phyloP scores from a whole-genome alignment of 2,888 invertebrate species.

The Xanthorhoe designata region DNA sequence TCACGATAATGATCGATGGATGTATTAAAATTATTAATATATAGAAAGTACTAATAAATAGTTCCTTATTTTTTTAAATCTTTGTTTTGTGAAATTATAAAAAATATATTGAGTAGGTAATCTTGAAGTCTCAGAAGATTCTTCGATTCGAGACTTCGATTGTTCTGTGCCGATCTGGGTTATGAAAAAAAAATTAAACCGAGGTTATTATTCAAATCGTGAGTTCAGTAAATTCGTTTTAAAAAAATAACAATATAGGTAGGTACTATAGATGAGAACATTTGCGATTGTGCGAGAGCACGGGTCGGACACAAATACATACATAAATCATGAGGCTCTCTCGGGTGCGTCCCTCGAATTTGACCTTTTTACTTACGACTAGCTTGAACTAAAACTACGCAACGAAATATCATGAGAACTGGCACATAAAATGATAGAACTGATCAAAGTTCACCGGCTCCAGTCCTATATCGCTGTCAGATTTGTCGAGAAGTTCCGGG shows the following conservation, averaged over 20 bases:
- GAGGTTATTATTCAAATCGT: conserved; percentile 35
- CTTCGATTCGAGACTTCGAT: no score
- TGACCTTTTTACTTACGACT: conserved; percentile 57
- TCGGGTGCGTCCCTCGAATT: conserved; percentile 59
- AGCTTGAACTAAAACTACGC: conserved; percentile 48
- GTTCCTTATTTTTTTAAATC: no score
- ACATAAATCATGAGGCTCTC: conserved; percentile 60
- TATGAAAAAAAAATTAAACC: conserved; percentile 1
- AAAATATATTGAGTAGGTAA: neutral
- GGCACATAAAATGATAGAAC: conserved; percentile 83
- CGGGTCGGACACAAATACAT: conserved; percentile 52
- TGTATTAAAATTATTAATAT: no score
- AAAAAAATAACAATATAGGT: conserved; percentile 44
- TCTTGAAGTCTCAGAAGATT: neutral
- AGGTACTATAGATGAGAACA: conserved; percentile 43
- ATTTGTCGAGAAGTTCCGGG: conserved; percentile 72
- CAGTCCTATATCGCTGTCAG: conserved; percentile 70
- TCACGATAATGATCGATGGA: neutral
- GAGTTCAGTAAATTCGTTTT: conserved; percentile 46
- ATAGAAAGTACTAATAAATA: no score
- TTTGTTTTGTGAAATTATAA: neutral
- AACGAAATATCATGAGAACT: conserved; percentile 72
- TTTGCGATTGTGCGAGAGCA: conserved; percentile 44
- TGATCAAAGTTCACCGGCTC: conserved; percentile 82
- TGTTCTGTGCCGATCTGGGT: no score